These are phyloP conservation scores for Anhinga rufa DNA, from an alignment of 2,113 vertebrate genomes.

Conservation along the genomic window DNA sequence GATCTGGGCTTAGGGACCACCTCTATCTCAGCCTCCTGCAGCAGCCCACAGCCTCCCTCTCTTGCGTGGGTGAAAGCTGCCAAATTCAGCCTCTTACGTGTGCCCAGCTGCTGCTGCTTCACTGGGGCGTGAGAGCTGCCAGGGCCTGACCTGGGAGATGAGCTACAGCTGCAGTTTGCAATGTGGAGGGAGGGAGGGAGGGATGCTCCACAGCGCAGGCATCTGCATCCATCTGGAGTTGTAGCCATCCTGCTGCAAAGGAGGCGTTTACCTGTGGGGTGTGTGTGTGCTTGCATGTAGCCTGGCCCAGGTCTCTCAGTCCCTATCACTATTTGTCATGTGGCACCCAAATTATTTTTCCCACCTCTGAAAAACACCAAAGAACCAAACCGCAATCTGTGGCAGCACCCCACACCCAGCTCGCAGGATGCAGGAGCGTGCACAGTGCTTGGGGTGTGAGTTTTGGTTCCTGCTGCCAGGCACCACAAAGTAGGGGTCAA, in stretches of 20 bases:
- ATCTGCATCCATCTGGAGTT: not conserved
- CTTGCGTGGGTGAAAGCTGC: not conserved
- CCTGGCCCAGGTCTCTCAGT: not conserved
- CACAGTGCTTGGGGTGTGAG: fast-evolving
- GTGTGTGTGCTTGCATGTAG: not conserved
- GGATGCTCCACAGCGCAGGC: not conserved
- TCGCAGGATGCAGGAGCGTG: not conserved
- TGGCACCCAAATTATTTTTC: not conserved
- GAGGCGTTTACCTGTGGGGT: not conserved
- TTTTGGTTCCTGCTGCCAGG: not conserved
- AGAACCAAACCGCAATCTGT: not conserved
- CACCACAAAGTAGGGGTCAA: not conserved
- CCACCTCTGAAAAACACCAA: not conserved
- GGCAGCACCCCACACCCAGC: not conserved
- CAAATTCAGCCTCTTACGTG: not conserved
- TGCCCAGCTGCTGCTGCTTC: not conserved
- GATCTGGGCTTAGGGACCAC: not conserved
- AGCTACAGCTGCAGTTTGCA: not conserved
- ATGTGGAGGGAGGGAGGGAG: not conserved
- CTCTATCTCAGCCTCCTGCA: not conserved
- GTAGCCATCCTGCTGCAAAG: not conserved
- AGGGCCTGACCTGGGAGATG: not conserved
- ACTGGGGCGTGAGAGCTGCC: not conserved
- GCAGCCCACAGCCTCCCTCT: not conserved
- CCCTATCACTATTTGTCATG: not conserved